phyloP scores from a whole-genome alignment of 2,888 invertebrate genomes.

The Biston betularia region DNA sequence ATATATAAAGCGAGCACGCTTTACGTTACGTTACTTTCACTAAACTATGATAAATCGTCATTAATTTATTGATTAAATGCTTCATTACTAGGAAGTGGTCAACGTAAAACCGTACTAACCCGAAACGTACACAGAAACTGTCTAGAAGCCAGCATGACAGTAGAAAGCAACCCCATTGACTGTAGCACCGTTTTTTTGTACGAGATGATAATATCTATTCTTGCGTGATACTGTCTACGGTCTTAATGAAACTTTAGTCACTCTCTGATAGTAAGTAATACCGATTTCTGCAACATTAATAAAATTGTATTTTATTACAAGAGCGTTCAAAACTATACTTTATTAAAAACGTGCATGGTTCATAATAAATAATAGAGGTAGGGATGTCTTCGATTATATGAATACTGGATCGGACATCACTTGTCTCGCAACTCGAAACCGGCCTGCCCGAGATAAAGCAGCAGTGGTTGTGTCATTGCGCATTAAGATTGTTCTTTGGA shows the following conservation, averaged over 20 bases:
- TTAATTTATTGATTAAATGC: too few species aligned
- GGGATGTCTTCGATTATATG: constrained; percentile 51
- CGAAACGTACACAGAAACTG: too few species aligned
- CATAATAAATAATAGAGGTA: constrained; percentile 12
- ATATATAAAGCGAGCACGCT: too few species aligned
- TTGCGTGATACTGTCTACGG: not conserved
- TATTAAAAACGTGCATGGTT: constrained; percentile 20
- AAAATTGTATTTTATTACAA: constrained; percentile 20
- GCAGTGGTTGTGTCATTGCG: constrained; percentile 61
- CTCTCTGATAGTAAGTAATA: constrained; percentile 1
- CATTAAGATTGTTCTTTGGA: constrained; percentile 63
- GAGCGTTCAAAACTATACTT: constrained; percentile 27
- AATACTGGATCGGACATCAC: constrained; percentile 59
- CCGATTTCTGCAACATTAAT: constrained; percentile 13
- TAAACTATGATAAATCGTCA: too few species aligned
- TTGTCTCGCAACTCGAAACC: constrained; percentile 52
- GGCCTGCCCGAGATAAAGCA: constrained; percentile 56
- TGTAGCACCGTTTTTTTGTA: too few species aligned
- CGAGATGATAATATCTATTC: not conserved
- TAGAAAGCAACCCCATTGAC: too few species aligned
- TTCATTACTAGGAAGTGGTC: too few species aligned
- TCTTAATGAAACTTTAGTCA: constrained; percentile 1
- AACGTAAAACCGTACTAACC: too few species aligned
- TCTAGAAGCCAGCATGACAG: too few species aligned
- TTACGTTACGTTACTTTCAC: too few species aligned